phyloP scores from a whole-genome alignment of 2,888 invertebrate species.

The Nudaria mundana region DNA sequence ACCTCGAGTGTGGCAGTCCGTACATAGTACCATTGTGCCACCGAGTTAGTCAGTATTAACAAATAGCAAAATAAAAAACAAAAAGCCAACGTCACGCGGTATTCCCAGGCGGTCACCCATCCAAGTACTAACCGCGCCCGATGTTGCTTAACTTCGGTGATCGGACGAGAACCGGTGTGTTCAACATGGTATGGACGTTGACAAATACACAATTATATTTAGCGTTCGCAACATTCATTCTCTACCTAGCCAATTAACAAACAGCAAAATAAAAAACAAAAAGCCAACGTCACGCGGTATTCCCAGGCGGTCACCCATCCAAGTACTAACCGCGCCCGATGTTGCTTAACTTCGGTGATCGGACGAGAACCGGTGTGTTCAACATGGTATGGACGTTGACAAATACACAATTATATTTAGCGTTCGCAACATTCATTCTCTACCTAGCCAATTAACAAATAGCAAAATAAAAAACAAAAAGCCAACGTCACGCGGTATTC shows the following conservation, averaged over 20 bases:
- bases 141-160: conserved; percentile 66
- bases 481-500: conserved; percentile 54
- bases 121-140: conserved; percentile 69
- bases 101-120: conserved; percentile 72
- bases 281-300: conserved; percentile 53
- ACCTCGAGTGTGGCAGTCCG: too few species aligned
- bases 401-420: too few species aligned
- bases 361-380: conserved; percentile 60
- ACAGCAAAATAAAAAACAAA: too few species aligned
- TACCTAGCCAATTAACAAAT: too few species aligned
- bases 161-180: conserved; percentile 62
- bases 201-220: too few species aligned
- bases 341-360: conserved; percentile 67
- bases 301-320: conserved; percentile 73
- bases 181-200: conserved; percentile 52
- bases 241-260: too few species aligned
- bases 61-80: too few species aligned
- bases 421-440: too few species aligned
- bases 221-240: too few species aligned
- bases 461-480: too few species aligned
- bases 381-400: conserved; percentile 52
- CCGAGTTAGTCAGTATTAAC: too few species aligned
- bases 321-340: conserved; percentile 68
- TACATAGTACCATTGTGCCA: too few species aligned
- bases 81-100: conserved; percentile 53